Conservation (phyloP, 2,888 invertebrate genomes). For the Callinectes sapidus region DNA sequence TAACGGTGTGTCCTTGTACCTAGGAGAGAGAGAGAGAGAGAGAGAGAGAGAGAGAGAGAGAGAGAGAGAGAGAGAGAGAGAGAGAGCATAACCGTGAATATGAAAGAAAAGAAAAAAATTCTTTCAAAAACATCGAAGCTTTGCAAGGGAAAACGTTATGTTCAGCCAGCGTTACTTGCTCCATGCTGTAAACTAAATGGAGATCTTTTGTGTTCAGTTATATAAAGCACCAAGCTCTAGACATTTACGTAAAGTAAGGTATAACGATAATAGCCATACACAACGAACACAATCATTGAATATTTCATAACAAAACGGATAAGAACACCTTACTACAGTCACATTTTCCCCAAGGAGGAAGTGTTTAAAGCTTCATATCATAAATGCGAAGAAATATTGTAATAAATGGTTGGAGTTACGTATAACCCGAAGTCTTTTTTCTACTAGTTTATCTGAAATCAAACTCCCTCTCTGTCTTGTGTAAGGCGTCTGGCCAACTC, state of each 20-base stretch:
- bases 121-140: no score
- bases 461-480: not conserved
- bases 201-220: not conserved
- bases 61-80: not conserved
- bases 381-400: not conserved
- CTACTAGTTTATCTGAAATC: not conserved
- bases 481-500: not conserved
- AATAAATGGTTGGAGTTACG: not conserved
- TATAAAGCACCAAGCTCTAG: not conserved
- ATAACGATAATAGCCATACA: not conserved
- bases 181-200: not conserved
- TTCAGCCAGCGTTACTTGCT: no score
- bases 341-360: not conserved
- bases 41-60: conserved; percentile 32
- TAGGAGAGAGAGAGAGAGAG: not conserved
- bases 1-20: not conserved
- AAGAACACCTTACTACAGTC: not conserved
- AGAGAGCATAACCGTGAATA: not conserved
- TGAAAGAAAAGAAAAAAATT: no score
- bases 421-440: not conserved
- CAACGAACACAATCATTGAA: not conserved
- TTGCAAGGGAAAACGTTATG: no score
- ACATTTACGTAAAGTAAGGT: not conserved
- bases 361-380: not conserved
- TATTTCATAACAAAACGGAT: not conserved